Percentiles rank a stretch among this genome's conserved stretches.
These are phyloP conservation scores for Mesocentrotus franciscanus DNA, from an alignment of 53 echinoderm and acorn worm genomes.

Conservation along the genomic window DNA sequence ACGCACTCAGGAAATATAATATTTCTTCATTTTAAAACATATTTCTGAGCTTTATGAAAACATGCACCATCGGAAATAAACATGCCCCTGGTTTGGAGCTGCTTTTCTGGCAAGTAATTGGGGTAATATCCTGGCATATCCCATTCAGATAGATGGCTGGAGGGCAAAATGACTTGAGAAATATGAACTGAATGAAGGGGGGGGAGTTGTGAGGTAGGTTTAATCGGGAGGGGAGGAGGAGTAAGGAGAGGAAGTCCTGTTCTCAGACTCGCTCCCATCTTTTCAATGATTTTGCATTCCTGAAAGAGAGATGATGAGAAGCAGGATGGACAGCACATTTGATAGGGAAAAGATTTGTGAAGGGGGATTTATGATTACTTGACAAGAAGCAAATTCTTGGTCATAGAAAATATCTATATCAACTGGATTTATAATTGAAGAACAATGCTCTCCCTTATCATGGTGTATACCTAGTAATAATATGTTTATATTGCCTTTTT, in stretches of 20 bases:
- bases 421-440: no score
- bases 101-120: slow-evolving; percentile 67
- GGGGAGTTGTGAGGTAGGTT: not conserved
- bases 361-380: not conserved
- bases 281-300: slow-evolving; percentile 16
- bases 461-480: no score
- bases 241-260: not conserved
- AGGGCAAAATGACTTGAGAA: slow-evolving; percentile 66
- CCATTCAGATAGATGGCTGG: slow-evolving; percentile 49
- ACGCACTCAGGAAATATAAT: slow-evolving; percentile 56
- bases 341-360: not conserved
- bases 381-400: not conserved
- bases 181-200: slow-evolving; percentile 42
- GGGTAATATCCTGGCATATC: slow-evolving; percentile 68
- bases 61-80: slow-evolving; percentile 57
- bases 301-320: not conserved
- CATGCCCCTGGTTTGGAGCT: slow-evolving; percentile 57
- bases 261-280: not conserved
- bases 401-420: no score
- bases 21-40: slow-evolving; percentile 7
- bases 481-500: no score
- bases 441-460: no score
- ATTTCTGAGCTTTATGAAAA: slow-evolving; percentile 37
- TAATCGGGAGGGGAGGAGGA: not conserved
- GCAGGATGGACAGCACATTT: not conserved